These are phyloP conservation scores for Gymnothorax reevesii DNA, from an alignment of 2,797 vertebrate genomes.

Conservation along the genomic window DNA sequence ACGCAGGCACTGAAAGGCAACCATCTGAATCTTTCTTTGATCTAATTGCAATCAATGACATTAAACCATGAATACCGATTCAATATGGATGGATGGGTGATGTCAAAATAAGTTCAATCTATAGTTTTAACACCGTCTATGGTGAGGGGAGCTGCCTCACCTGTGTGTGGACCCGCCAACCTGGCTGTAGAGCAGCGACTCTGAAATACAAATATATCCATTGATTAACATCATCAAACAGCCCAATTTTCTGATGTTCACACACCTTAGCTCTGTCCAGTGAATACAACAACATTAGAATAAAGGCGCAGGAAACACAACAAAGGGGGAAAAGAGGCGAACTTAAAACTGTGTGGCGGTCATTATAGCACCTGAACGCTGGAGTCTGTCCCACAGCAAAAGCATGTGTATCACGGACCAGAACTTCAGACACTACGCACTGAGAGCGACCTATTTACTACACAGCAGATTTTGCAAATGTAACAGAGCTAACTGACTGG, in stretches of 20 bases:
- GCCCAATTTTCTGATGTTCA: background rate
- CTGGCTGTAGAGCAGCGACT: constrained; percentile 16
- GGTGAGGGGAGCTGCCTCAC: background rate
- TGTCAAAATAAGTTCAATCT: constrained; percentile 31
- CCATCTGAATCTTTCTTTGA: too few species aligned
- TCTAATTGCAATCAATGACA: too few species aligned
- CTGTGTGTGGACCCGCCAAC: constrained; percentile 14
- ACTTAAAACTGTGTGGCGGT: background rate
- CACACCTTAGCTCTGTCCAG: background rate
- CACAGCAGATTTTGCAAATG: background rate
- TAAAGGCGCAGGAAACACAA: background rate
- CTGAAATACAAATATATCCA: constrained; percentile 10
- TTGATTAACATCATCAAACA: background rate
- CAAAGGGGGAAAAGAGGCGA: background rate
- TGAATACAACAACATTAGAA: background rate
- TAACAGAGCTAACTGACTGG: background rate
- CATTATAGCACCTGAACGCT: background rate
- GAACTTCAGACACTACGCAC: background rate
- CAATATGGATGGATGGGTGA: background rate
- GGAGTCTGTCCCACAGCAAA: background rate
- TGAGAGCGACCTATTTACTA: background rate
- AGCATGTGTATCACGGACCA: background rate
- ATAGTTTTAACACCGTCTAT: too few species aligned
- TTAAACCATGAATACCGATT: too few species aligned
- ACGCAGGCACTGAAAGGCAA: too few species aligned